phyloP scores from a whole-genome alignment of 2,797 vertebrate species.

The Tauraco hartlaubi region DNA sequence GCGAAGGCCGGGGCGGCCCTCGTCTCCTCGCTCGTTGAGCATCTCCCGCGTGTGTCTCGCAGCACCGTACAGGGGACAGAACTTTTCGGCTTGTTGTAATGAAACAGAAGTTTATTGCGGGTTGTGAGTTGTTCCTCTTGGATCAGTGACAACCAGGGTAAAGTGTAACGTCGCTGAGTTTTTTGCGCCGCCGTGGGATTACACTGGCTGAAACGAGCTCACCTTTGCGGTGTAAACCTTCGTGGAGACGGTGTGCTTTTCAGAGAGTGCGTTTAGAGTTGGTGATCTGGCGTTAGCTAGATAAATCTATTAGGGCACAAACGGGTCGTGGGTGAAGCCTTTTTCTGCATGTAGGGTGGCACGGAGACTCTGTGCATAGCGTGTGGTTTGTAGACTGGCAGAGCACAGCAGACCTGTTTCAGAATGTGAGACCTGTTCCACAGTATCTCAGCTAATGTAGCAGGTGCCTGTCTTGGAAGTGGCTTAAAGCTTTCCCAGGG shows the following conservation, averaged over 20 bases:
- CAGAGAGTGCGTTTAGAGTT: too few species aligned
- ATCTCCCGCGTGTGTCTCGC: fast-evolving
- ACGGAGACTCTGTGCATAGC: fast-evolving
- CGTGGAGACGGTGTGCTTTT: fast-evolving
- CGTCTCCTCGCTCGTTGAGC: fast-evolving
- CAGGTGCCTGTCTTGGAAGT: background rate
- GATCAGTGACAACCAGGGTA: too few species aligned
- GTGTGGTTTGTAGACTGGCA: background rate
- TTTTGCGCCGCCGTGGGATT: background rate
- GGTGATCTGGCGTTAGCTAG: fast-evolving
- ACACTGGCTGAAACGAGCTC: background rate
- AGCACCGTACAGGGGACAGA: background rate
- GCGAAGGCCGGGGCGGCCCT: fast-evolving
- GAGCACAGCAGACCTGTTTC: background rate
- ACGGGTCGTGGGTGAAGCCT: background rate
- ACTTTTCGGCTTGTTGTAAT: fast-evolving
- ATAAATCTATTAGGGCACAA: background rate
- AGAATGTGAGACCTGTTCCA: background rate
- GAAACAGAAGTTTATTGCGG: fast-evolving
- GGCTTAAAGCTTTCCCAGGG: background rate
- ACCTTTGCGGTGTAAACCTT: background rate
- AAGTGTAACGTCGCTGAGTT: background rate
- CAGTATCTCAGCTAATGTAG: background rate
- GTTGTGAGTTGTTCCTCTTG: background rate
- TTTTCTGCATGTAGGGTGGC: fast-evolving